Base-by-base conservation (phyloP, 2,888 invertebrate genomes). In the Euplagia quadripunctaria region DNA sequence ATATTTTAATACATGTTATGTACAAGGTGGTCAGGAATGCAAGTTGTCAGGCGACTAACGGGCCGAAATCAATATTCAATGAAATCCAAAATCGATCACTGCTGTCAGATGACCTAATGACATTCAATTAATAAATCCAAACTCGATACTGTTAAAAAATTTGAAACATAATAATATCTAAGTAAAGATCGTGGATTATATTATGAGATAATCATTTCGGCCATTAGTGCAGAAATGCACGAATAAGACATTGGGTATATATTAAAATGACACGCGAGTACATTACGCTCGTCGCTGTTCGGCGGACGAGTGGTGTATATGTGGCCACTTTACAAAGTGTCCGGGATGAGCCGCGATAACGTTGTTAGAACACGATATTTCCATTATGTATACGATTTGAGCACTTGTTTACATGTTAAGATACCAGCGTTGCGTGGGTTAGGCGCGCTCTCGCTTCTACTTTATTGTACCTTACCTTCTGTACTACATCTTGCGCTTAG, bases 321-420 rank as follows among this genome's bases (percentile, higher is more conserved):
- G 92, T 90, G 93, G 91, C 93, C 95, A 94, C 95, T 95, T 94
- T 94, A 95, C 94, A 94, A 94, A 95, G 93, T 94, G 95, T 94
- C 94, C 94, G 92, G 94, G 94, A 94, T 93, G 96, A 94, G 94
- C 91, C 93, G 94, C 93, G 95, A 95, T 95, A 95, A 92, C 94
- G 94, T 94, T 94, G 94, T 94, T 94, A 93, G 94, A 95, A 96
- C 95, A 96, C 94, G 95, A 95, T 95, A 95, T 95, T 95, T 94
- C 95, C 96, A 96, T 96, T 95, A 96, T 94, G 95, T 95, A 95
- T 96, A 96, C 95, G 95, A 96, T 95, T 95, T 94, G 94, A 96
- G 93, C 92, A 92, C 93, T 93, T 94, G 93, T 95, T 95, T 95
- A 95, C 94, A 94, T 92, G 93, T 93, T 94, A 94, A 95, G 95